A percentile compares a stretch with the other conserved stretches of the same genome.
phyloP scores from a whole-genome alignment of 1,140 invertebrate species.

The Streblospio benedicti region DNA sequence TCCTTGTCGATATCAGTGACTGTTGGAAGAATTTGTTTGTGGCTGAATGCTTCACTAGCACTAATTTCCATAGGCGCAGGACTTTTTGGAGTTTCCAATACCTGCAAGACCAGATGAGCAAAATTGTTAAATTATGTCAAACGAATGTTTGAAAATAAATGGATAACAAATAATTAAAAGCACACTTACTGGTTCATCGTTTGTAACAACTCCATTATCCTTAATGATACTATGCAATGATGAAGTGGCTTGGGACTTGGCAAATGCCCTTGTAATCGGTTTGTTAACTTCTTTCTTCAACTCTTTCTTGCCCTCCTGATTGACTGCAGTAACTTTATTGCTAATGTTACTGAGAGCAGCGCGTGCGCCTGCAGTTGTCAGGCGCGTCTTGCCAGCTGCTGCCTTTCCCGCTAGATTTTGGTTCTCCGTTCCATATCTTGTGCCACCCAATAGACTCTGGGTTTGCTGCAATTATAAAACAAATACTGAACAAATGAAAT shows the following conservation, averaged over 20 bases:
- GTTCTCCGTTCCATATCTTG: neutral
- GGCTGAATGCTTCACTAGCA: neutral
- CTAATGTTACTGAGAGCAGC: conserved; percentile 2
- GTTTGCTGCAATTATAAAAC: too few species aligned
- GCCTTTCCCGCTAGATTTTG: neutral
- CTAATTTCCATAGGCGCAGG: conserved; percentile 9
- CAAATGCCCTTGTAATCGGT: neutral
- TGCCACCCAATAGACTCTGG: neutral
- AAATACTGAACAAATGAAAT: too few species aligned
- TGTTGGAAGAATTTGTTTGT: neutral
- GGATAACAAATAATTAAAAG: too few species aligned
- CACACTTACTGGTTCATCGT: too few species aligned
- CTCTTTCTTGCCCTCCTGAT: neutral
- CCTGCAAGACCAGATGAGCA: neutral
- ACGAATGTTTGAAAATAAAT: neutral
- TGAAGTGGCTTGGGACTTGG: neutral
- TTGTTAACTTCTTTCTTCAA: too few species aligned
- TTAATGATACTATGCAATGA: neutral
- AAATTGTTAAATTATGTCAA: neutral
- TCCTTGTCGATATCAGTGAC: conserved; percentile 65
- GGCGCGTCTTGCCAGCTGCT: neutral
- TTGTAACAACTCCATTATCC: too few species aligned
- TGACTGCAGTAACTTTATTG: neutral
- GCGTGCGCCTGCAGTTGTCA: neutral
- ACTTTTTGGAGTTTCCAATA: neutral